Base-by-base conservation (phyloP, 2,888 invertebrate species). In the Cremastobaeus sp. region DNA sequence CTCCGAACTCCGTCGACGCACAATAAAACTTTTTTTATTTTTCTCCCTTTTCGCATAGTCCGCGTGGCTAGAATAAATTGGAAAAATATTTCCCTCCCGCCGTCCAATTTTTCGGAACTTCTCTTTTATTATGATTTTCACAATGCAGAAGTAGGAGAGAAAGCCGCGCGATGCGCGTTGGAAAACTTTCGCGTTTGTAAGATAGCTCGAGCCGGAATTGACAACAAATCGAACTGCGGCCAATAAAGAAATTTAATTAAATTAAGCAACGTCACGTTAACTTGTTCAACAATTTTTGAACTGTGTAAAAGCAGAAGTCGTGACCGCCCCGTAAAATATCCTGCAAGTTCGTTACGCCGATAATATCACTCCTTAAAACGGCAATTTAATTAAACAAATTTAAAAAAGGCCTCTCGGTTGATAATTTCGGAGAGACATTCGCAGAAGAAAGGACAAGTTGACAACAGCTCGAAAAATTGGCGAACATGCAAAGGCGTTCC, bases 221-320 rank as follows among this genome's bases (percentile, higher is more conserved):
- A 73, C 68, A 68, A 68, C 73, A 73, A 62, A 73, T 73, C 66
- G 60, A 72, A 72, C 60, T 72, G 52, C 54, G 45, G 59, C 12
- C 54, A 62, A 68, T 68, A 68, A 68, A 55, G 73, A 68, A 73
- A 73, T 66, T 72, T 73, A 73, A 73, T 73, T 66, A 73, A 73
- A 73, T 73, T 73, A 62, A 68, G 62, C 39, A 55, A 68, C 34
- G 71, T 66, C 48, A 45, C 50, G 50, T 60, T 25, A 48, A 55
- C 34, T 47, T 60, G 37, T 34, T 35, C 11, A 18, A 57, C 34
- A 64, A 52, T 47, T n/a, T n/a, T n/a, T n/a, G n/a, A n/a, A n/a
- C n/a, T n/a, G n/a, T n/a, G n/a, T n/a, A n/a, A n/a, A n/a, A n/a
- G n/a, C n/a, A n/a, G n/a, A n/a, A n/a, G n/a, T n/a, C n/a, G n/a